These are phyloP conservation scores for Laticauda laticaudata DNA, from an alignment of 2,113 vertebrate species.

Conservation along the genomic window DNA sequence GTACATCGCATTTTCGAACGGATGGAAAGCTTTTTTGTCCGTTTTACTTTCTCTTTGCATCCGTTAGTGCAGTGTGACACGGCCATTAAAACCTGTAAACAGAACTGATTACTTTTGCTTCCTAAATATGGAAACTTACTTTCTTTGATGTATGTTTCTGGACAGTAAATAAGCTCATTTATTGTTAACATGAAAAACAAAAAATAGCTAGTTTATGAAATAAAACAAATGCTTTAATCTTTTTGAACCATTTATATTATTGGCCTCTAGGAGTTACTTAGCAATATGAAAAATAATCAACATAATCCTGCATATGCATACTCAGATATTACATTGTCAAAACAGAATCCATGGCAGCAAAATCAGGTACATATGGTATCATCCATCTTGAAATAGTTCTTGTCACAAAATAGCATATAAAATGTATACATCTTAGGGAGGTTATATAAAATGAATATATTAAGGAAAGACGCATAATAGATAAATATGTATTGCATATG, in stretches of 20 bases:
- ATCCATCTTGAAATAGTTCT: background rate
- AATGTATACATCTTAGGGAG: background rate
- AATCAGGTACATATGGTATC: background rate
- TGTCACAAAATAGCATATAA: background rate
- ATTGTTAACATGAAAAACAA: background rate
- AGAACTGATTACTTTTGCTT: background rate
- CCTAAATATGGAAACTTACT: background rate
- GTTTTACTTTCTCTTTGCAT: no score
- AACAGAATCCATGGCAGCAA: background rate
- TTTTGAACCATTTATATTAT: background rate
- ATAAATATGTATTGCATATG: background rate
- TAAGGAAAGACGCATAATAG: background rate
- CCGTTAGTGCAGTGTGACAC: no score
- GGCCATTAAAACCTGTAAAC: background rate
- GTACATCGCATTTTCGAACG: no score
- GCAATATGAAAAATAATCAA: background rate
- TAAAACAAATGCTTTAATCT: background rate
- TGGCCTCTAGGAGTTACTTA: background rate
- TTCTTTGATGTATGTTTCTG: background rate
- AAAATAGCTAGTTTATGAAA: background rate
- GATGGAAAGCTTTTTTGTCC: no score
- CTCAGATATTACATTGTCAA: background rate
- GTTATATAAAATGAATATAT: background rate
- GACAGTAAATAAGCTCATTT: background rate
- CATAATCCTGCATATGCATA: background rate